These are phyloP conservation scores for Aphelenchoides fujianensis DNA, from an alignment of 1,140 invertebrate genomes.

Conservation along the genomic window DNA sequence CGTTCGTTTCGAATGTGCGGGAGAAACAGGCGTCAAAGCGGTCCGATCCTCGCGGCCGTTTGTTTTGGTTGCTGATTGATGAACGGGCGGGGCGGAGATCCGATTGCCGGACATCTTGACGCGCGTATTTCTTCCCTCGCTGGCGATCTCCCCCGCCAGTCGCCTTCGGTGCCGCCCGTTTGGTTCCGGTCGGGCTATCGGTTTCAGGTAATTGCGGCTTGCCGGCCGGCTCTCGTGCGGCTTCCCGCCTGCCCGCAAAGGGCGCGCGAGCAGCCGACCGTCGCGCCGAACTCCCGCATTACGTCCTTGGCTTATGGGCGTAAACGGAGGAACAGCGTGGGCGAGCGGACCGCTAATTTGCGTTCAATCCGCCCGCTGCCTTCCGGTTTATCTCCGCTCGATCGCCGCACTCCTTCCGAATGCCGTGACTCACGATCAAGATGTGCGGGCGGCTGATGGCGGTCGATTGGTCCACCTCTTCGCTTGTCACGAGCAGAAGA, in stretches of 20 bases:
- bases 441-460: too few relatives aligned
- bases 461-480: too few relatives aligned
- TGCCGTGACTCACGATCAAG: not conserved
- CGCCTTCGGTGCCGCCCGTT: not conserved
- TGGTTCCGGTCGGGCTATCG: slow-evolving; percentile 1
- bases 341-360: not conserved
- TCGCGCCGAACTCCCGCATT: too few relatives aligned
- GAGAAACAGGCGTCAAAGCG: not conserved
- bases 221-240: not conserved
- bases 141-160: too few relatives aligned
- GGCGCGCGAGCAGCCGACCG: too few relatives aligned
- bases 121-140: not conserved
- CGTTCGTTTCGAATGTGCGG: not conserved
- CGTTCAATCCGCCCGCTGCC: not conserved
- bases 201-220: slow-evolving; percentile 5
- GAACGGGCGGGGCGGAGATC: not conserved
- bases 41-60: not conserved
- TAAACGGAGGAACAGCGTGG: not conserved
- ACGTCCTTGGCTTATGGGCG: not conserved
- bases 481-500: too few relatives aligned
- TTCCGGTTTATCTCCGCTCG: not conserved
- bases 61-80: slow-evolving; percentile 3
- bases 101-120: not conserved
- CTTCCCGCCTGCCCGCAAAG: not conserved
- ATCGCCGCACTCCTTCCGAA: too few relatives aligned